Evolutionary conservation across 2,797 vertebrate genomes (phyloP).

Genomic region (Chaetodon trifasciatus): DNA sequence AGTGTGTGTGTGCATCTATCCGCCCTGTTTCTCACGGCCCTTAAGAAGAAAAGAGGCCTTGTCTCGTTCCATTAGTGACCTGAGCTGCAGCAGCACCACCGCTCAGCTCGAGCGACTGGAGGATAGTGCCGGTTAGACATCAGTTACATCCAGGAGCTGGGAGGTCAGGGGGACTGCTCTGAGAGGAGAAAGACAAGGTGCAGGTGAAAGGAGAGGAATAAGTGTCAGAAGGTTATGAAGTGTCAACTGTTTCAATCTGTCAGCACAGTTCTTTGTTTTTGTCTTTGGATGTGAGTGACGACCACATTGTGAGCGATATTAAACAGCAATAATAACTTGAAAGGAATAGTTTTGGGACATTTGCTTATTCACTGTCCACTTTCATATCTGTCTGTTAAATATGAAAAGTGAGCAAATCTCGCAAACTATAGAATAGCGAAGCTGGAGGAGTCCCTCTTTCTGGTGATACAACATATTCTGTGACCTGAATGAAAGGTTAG

Average conservation of each 20-base stretch:
- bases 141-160: slow-evolving; percentile 12
- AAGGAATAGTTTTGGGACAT: neutral
- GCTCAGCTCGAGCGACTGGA: slow-evolving; percentile 50
- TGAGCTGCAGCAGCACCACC: slow-evolving; percentile 46
- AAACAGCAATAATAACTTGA: neutral
- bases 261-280: neutral
- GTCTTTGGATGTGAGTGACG: neutral
- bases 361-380: neutral
- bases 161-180: neutral
- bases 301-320: neutral
- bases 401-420: neutral
- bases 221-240: neutral
- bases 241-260: neutral
- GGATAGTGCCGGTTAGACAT: slow-evolving; percentile 50
- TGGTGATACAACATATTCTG: too few relatives aligned
- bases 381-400: neutral
- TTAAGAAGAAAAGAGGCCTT: slow-evolving; percentile 77
- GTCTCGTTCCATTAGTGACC: slow-evolving; percentile 78
- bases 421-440: too few relatives aligned
- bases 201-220: slow-evolving; percentile 2
- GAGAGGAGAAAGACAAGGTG: neutral
- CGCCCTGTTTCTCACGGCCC: slow-evolving; percentile 68
- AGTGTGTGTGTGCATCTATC: slow-evolving; percentile 37
- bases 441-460: too few relatives aligned
- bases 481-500: too few relatives aligned